Base-by-base conservation (phyloP, 1,140 invertebrate species). In the Tachypleus tridentatus region DNA sequence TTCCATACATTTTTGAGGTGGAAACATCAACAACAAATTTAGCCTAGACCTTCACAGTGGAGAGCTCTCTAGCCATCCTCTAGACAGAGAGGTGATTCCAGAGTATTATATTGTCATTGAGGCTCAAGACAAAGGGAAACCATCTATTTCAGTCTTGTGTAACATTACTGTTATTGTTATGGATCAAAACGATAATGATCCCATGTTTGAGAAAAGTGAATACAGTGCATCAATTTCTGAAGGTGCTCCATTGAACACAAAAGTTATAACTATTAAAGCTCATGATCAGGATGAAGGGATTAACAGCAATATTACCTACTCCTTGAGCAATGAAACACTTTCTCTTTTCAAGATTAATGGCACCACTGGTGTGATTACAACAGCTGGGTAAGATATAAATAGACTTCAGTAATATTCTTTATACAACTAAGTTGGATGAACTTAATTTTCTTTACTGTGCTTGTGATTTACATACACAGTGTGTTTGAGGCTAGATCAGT, bases 161-260 rank as follows among this genome's bases (percentile, higher is more conserved):
- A 89, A 93, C 73, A 78, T 94, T 4, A 88, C 88, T 0, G 80
- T 97, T 1, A 79, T 83, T 8, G 91, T 97, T 0, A 83, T 91
- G 70, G 94, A 97, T 75, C 85, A 91, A 60, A 97, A 97, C 74
- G 94, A 97, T 77, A 97, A 96, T 74, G 86, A 90, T 69, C 94
- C 93, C 11, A 74, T 76, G 59, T 82, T 82, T 70, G 83, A 86
- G 50, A 83, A 86, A 51, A 79, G 77, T 57, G 79, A 79, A 4
- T 93, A 93, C 75, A 81, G 83, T 10, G 85, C 86, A 1, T 84
- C 83, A 0, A 82, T 95, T 58, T 79, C 83, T 0, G 91, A 96
- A 79, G 85, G 93, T 76, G 82, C 84, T 0, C 75, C 85, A 0
- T 75, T 85, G 3, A 89, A 89, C 69, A 65, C 58, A 5, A 87